Evolutionary conservation across 1,140 invertebrate species (phyloP), one percentile per base, ranked within the genome.

Genomic region (Sesamia nonagrioides): DNA sequence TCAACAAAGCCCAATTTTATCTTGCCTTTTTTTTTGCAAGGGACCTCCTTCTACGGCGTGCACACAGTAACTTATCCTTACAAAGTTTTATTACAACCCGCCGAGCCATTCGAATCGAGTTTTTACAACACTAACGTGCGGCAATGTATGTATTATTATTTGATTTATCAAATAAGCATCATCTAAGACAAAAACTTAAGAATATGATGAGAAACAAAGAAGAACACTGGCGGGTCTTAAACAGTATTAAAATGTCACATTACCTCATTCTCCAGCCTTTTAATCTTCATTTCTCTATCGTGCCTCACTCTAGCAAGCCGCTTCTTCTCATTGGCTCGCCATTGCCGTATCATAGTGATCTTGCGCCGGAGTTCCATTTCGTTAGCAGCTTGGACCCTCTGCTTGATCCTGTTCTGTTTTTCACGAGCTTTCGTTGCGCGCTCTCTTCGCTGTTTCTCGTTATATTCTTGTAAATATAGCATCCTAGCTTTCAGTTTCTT

Each of bases 291-390:
- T 3, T 93, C 89, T 50, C 86, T 84, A 18, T 95, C 91, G 13
- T 88, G 83, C 66, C 89, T 91, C 4, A 94, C 60, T 4, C 91
- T 79, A 48, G 88, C 88, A 40, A 95, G 72, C 40, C 93, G 80
- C 27, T 92, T 92, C 85, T 85, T 93, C 85, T 95, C 93, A 52
- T 95, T 94, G 3, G 81, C 63, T 17, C 92, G 84, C 93, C 93
- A 95, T 74, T 90, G 89, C 0, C 93, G 82, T 6, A 95, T 83
- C 93, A 94, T 94, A 0, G 89, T 94, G 71, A 95, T 95, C 81
- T 95, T 95, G 13, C 93, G 72, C 8, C 92, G 75, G 0, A 95
- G 84, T 72, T 95, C 93, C 89, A 95, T 86, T 71, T 95, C 93
- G 0, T 92, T 90, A 0, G 93, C 93, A 1, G 92, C 92, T 42